These are phyloP conservation scores for Formica exsecta DNA, from an alignment of 1,140 invertebrate genomes.

Conservation along the genomic window DNA sequence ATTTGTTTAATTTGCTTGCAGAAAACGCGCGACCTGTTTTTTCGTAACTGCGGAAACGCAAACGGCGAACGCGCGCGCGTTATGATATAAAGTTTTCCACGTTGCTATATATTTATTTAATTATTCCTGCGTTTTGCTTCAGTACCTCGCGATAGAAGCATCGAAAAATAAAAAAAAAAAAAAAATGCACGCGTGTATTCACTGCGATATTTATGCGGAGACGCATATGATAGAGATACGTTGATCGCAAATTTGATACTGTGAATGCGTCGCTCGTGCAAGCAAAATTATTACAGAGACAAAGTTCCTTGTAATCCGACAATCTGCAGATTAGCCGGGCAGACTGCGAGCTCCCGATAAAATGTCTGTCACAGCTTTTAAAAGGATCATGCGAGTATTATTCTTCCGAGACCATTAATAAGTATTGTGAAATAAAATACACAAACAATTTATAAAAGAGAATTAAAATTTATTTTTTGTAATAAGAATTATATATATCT, in stretches of 20 bases:
- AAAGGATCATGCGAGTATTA: not conserved
- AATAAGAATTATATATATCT: not conserved
- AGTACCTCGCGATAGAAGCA: not conserved
- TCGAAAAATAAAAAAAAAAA: constrained; percentile 10
- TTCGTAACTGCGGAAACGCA: constrained; percentile 7
- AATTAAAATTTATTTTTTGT: not conserved
- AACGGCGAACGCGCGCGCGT: not conserved
- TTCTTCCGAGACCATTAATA: constrained; percentile 8
- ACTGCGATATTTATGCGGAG: not conserved
- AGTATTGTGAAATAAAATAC: constrained; percentile 7
- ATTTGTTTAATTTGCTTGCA: constrained; percentile 45
- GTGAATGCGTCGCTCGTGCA: constrained; percentile 15
- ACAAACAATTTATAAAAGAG: not conserved
- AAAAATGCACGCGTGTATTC: constrained; percentile 28
- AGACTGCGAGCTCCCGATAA: constrained; percentile 58
- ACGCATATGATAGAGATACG: not conserved
- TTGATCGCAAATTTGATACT: not conserved
- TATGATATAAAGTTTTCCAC: constrained; percentile 29
- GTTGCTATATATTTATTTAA: constrained; percentile 49
- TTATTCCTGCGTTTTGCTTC: not conserved
- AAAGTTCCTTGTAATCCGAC: constrained; percentile 56
- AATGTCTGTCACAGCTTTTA: not conserved
- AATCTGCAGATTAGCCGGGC: constrained; percentile 59
- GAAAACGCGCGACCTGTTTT: constrained; percentile 43
- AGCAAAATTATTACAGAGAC: constrained; percentile 31